Evolutionary conservation across 64 coral and sea anemone genomes (phyloP), one percentile per base, ranked within the genome.

Genomic region (Anthopleura sola): DNA sequence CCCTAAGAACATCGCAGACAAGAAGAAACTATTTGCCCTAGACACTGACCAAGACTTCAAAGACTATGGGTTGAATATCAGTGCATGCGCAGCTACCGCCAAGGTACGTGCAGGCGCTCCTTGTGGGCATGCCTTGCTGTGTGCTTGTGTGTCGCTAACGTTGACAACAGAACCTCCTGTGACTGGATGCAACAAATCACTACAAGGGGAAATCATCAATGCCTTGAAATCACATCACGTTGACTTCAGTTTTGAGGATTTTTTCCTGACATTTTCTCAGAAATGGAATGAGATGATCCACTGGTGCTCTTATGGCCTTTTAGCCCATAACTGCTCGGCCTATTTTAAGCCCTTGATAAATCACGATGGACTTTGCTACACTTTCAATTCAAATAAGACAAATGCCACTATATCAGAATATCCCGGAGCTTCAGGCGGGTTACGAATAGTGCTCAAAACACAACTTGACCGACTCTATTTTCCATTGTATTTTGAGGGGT

Each of bases 61-160:
- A 39, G 3, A 80, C 0, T 85, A 95, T 48, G 38, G 51, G 6
- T 82, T 95, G n/a, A 91, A 95, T 23, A 80, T 91, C 60, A 95
- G 89, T 24, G 86, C 90, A 20, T 95, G 93, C 66, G 60, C 46
- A 50, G 86, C 86, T 11, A 95, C 93, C 18, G 89, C 89, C 7
- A 48, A 46, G 18, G 86, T 91, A 11, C 90, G 93, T 78, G 76
- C 64, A 0, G 89, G 83, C 20, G 79, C 29, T 0, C 89, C 93
- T 15, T 95, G 93, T 85, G 93, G 93, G 8, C 74, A 90, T 7
- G 89, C 93, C 57, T 86, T 95, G 56, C 46, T 91, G 24, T 95
- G 93, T 79, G 90, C 88, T 14, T 95, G 86, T 44, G 39, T 91
- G 7, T 24, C 10, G 6, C 34, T 60, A 12, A 83, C 34, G 19